A percentile compares a stretch with the other conserved stretches of the same genome.
These are phyloP conservation scores for Sipha maydis DNA, from an alignment of 2,888 invertebrate species.

Conservation along the genomic window DNA sequence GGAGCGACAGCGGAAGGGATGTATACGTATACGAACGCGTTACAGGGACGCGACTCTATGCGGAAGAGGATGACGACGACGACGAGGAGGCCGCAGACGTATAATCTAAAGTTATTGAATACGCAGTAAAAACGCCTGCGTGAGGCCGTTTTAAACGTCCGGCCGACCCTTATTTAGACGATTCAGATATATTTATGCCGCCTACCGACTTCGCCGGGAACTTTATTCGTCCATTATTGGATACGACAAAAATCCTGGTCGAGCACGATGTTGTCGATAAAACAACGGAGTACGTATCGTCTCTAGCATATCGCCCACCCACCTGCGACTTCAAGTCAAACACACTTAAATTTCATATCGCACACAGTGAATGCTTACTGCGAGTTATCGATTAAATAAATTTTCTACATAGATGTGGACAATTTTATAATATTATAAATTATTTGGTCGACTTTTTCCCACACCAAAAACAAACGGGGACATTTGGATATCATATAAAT, in stretches of 20 bases:
- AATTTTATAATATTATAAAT: no score
- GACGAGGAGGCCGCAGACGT: slow-evolving; percentile 26
- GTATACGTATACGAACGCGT: no score
- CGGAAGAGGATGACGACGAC: no score
- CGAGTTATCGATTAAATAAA: no score
- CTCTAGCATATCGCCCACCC: background rate
- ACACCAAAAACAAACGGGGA: no score
- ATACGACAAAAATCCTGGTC: background rate
- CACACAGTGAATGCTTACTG: background rate
- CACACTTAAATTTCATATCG: background rate
- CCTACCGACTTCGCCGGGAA: background rate
- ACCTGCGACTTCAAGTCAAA: background rate
- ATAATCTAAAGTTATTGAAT: slow-evolving; percentile 55
- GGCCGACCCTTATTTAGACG: slow-evolving; percentile 48
- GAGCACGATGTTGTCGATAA: slow-evolving; percentile 17
- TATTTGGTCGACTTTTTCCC: no score
- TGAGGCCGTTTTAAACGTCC: slow-evolving; percentile 21
- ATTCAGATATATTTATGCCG: slow-evolving; percentile 11
- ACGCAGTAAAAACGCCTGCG: slow-evolving; percentile 31
- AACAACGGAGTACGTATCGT: background rate
- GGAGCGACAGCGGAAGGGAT: background rate
- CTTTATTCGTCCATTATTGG: slow-evolving; percentile 40
- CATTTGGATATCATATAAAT: no score
- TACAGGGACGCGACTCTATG: no score
- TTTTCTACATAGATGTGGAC: no score